Percentiles rank a stretch among this genome's conserved stretches.
phyloP scores from a whole-genome alignment of 2,888 invertebrate species.

The Aspidapion aeneum region DNA sequence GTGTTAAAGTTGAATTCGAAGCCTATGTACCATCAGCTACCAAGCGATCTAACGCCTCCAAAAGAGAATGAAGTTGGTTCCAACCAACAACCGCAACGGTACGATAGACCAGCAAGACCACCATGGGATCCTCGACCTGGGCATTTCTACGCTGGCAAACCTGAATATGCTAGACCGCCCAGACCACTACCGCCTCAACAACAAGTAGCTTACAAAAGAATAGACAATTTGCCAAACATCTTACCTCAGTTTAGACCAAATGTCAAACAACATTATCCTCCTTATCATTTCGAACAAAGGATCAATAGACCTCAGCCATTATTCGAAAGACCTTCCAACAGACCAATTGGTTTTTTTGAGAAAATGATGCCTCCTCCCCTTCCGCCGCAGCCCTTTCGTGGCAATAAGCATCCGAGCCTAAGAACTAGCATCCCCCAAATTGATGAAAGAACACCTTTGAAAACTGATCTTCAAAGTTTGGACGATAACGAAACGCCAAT shows the following conservation, averaged over 20 bases:
- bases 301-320: constrained; percentile 43
- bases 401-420: not conserved
- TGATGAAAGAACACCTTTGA: constrained; percentile 18
- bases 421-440: constrained; percentile 6
- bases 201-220: constrained; percentile 45
- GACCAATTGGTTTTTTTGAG: constrained; percentile 47
- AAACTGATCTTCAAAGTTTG: constrained; percentile 21
- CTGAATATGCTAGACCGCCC: constrained; percentile 46
- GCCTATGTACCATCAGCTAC: constrained; percentile 48
- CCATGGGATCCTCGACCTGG: constrained; percentile 51
- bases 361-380: constrained; percentile 46
- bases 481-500: constrained; percentile 24
- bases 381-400: constrained; percentile 27
- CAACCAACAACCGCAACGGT: constrained; percentile 28
- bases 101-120: constrained; percentile 42
- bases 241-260: constrained; percentile 70
- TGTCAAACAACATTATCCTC: constrained; percentile 48
- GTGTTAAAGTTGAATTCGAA: constrained; percentile 45
- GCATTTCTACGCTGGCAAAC: constrained; percentile 46
- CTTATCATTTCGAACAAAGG: constrained; percentile 32
- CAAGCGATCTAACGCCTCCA: constrained; percentile 50
- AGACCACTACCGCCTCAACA: constrained; percentile 36
- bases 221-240: constrained; percentile 59
- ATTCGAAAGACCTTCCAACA: constrained; percentile 46
- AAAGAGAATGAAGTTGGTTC: constrained; percentile 41